A percentile compares a stretch with the other conserved stretches of the same genome.
phyloP scores from a whole-genome alignment of 1,140 invertebrate genomes.

The Calosoma granatense region DNA sequence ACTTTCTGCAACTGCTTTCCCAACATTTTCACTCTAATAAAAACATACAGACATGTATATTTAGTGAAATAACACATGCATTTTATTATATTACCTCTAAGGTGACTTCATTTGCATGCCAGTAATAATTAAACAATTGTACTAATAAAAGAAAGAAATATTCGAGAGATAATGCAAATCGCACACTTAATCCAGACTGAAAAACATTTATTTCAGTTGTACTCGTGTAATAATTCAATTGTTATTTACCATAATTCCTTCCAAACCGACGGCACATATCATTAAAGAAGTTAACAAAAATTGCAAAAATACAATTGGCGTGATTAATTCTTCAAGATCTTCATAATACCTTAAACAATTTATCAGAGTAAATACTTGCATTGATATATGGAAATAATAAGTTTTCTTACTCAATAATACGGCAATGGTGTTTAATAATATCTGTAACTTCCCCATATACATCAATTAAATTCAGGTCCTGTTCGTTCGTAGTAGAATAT shows the following conservation, averaged over 20 bases:
- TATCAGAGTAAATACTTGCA: background rate
- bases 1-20: background rate
- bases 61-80: background rate
- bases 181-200: conserved; percentile 27
- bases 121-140: conserved; percentile 32
- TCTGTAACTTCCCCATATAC: conserved; percentile 10
- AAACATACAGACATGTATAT: background rate
- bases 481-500: too few species aligned
- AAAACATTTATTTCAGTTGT: conserved; percentile 1
- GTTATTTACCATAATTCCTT: conserved; percentile 17
- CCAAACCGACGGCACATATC: conserved; percentile 20
- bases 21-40: background rate
- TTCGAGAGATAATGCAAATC: conserved; percentile 25
- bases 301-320: conserved; percentile 14
- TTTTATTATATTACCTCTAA: conserved; percentile 23
- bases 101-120: conserved; percentile 28
- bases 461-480: conserved; percentile 13
- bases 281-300: conserved; percentile 16
- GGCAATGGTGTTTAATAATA: conserved; percentile 17
- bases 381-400: conserved; percentile 5
- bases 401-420: conserved; percentile 16
- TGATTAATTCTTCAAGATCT: conserved; percentile 15
- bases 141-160: conserved; percentile 26
- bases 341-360: conserved; percentile 11
- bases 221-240: background rate